phyloP scores from a whole-genome alignment of 2,797 vertebrate species.

The Enteromius mattozi region DNA sequence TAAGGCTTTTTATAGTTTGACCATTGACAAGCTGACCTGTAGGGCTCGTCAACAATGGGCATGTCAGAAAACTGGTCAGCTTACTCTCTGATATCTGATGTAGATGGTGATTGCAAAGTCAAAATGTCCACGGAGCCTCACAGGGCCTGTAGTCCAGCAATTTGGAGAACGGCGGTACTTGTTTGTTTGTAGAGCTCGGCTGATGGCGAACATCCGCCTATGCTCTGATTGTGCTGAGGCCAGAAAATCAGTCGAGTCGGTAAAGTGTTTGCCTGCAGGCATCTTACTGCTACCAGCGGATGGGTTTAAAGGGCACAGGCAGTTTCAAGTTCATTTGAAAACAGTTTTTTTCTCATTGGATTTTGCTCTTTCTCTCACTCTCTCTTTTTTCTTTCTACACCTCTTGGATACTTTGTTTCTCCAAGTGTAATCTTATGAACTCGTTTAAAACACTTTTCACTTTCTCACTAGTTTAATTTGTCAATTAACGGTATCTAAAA shows the following conservation, averaged over 20 bases:
- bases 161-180: constrained; percentile 11
- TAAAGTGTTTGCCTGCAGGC: constrained; percentile 51
- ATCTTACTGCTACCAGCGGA: constrained; percentile 26
- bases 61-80: constrained; percentile 5
- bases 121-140: constrained; percentile 21
- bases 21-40: constrained; percentile 15
- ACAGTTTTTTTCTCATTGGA: background rate
- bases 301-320: constrained; percentile 41
- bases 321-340: constrained; percentile 45
- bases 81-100: constrained; percentile 27
- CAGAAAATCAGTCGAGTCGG: constrained; percentile 52
- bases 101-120: constrained; percentile 42
- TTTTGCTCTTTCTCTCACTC: background rate
- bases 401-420: background rate
- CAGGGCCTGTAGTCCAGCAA: constrained; percentile 9
- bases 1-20: constrained; percentile 31
- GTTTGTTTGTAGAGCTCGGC: constrained; percentile 50
- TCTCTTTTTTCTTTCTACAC: background rate
- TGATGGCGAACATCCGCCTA: constrained; percentile 47
- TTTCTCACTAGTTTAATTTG: background rate
- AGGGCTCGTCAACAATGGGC: constrained; percentile 1
- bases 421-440: background rate
- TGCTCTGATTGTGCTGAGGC: constrained; percentile 50
- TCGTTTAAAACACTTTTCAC: background rate
- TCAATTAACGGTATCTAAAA: background rate